Evolutionary conservation across 2,797 vertebrate genomes (phyloP), one percentile per base, ranked within the genome.

Genomic region (Forpus xanthops): DNA sequence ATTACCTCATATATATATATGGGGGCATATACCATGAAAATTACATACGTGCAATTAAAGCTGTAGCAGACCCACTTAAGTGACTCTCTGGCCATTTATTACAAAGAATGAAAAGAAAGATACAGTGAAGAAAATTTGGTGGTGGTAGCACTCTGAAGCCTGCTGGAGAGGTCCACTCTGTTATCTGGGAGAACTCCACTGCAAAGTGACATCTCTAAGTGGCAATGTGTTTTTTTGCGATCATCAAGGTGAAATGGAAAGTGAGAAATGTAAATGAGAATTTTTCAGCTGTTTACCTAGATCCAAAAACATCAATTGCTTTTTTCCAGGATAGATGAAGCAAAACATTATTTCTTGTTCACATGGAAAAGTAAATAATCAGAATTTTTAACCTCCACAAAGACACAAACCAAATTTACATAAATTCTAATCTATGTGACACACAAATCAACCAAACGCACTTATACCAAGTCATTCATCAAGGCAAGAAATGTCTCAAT

Each of bases 161-260:
- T 61, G 41, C 2, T 33, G 17, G 10, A 68, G 20, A 1, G 12
- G 25, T 23, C 30, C 74, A 0, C 28, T 44, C 28, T 37, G 11
- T 30, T 50, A 8, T 4, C 24, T 9, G 25, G 3, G 16, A 28
- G 17, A 68, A 83, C 39, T 67, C 60, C 25, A 45, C 23, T 1
- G 4, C 2, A 2, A 73, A 33, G 15, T 18, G 17, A 0, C 6
- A 8, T 8, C 41, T 49, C 8, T 8, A 52, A 58, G 37, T 3
- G 21, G 11, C 31, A 50, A 17, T 8, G 23, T 25, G 23, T 8
- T 35, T 35, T 35, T 35, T 25, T 58, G 55, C 23, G 35, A 16
- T 35, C 55, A 35, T 58, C 35, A 58, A 35, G n/a, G 23, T 58
- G 23, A 58, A 58, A 58, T 25, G 33, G 23, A 58, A 58, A 58